Evolutionary conservation across 2,888 invertebrate genomes (phyloP).

Genomic region (Drosophila austrosaltans): DNA sequence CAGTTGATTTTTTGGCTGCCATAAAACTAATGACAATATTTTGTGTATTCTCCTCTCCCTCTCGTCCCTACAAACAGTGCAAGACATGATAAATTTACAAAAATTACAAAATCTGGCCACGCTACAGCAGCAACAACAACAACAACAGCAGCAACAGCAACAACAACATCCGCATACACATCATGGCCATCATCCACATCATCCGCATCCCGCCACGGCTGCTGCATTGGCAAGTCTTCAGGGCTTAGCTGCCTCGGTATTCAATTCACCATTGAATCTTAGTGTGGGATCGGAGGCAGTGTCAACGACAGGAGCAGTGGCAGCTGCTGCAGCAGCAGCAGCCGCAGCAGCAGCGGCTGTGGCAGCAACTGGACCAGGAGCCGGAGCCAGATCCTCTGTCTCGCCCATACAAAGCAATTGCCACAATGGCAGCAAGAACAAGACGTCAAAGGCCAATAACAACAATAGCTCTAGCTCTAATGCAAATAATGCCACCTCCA

Average conservation of each 20-base stretch:
- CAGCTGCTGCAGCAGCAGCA: constrained; percentile 36
- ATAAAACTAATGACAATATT: constrained; percentile 72
- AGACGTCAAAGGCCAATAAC: constrained; percentile 56
- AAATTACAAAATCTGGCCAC: constrained; percentile 92
- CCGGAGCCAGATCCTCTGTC: constrained; percentile 28
- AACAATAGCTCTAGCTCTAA: constrained; percentile 45
- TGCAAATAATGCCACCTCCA: constrained; percentile 31
- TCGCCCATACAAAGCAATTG: constrained; percentile 26
- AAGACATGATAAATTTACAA: constrained; percentile 84
- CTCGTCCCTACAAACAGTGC: constrained; percentile 75
- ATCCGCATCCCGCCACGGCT: constrained; percentile 67
- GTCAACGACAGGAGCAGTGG: constrained; percentile 50
- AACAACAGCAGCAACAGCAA: constrained; percentile 69
- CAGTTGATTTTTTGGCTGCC: constrained; percentile 50
- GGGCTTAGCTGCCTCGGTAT: constrained; percentile 86
- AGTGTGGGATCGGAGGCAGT: constrained; percentile 86
- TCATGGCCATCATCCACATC: constrained; percentile 83
- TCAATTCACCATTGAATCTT: constrained; percentile 92
- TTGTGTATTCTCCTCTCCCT: constrained; percentile 52
- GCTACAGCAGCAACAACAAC: constrained; percentile 86
- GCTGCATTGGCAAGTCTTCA: constrained; percentile 88
- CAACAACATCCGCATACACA: constrained; percentile 84
- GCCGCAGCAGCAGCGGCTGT: constrained; percentile 48
- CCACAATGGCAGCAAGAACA: constrained; percentile 48
- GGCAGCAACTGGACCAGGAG: constrained; percentile 45